Base-by-base conservation (phyloP, 2,113 vertebrate genomes). In the Paramisgurnus dabryanus region DNA sequence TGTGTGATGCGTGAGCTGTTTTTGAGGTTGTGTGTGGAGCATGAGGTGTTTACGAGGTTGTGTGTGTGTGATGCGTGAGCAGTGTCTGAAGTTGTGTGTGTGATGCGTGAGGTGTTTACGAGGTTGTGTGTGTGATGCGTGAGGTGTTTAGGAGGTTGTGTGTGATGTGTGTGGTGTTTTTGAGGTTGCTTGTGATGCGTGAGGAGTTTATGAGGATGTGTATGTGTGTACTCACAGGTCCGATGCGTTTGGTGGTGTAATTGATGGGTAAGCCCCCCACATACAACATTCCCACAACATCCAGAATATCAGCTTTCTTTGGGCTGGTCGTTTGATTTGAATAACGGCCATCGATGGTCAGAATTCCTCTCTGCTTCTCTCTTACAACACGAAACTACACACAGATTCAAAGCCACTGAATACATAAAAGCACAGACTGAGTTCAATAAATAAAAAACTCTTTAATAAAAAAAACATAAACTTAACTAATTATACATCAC, bases 241-340 rank as follows among this genome's bases (percentile, higher is more conserved):
- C 97, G 45, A 99, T 99, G 87, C 97, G 93, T 87, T 93, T 95
- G 43, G 94, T 96, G 39, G 93, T 97, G 77, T 98, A 99, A 89
- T 96, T 98, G 71, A 94, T 50, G 3, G 97, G 97, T 69, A 99
- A 81, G 27, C 98, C 98, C 9, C 98, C 97, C 8, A 99, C 90
- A 11, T 98, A 98, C 0, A 99, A 79, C 87, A 92, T 90, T 58
- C 98, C 97, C 65, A 99, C 96, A 70, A 99, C 97, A 75, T 99
- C 97, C 79, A 99, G 82, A 83, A 99, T 95, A 82, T 97, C 96
- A 0, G 98, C 96, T 89, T 93, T 96, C 89, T 95, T 98, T 78
- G 98, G 97, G 79, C 96, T 98, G 61, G 76, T 84, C 71, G 96
- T 95, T 76, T 86, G 89, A 87, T 95, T 98, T 61, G 86, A 91